Base-by-base conservation (phyloP, 2,797 vertebrate species). In the Atherinosoma microstoma region DNA sequence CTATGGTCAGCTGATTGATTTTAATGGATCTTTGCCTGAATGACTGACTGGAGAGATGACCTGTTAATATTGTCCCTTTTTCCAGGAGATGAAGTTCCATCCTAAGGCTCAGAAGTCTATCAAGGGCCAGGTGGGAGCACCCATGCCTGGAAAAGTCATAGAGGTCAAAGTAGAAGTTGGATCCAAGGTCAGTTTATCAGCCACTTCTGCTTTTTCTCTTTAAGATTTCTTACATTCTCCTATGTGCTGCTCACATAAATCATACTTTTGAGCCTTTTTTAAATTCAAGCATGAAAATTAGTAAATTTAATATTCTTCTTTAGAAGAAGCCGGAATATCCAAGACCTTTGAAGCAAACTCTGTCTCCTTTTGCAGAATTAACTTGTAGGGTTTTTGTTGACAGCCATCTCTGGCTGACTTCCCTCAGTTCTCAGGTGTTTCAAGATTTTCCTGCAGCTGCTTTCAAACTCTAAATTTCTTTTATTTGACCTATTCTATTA, bases 131-230 rank as follows among this genome's bases (percentile, higher is more conserved):
- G 95, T 98, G 12, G 97, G 97, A 27, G 97, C 97, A 0, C 97
- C 97, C 2, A 98, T 98, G 97, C 97, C 97, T 0, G 97, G 97
- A 38, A 98, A 98, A 80, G 96, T 98, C 82, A 91, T 98, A 22
- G 97, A 98, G 85, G 92, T 98, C 70, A 96, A 96, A 83, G 97
- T 98, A 6, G 85, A 92, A 90, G 69, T 90, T 60, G 80, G 97
- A 59, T 67, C 89, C 40, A 93, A 96, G 76, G 88, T 84, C 0
- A 66, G 72, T 70, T 34, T 5, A 32, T n/a, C 16, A 2, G 34
- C 15, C 6, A 57, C 54, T 30, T 29, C 15, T 56, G 27, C 27
- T 30, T 57, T 57, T 56, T 27, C 24, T 45, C 10, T 18, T 45
- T 15, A 27, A 12, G 10, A 29, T 53, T 12, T 29, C 11, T 54